Conservation (phyloP, 2,113 vertebrate species). For the Furnarius figulus region DNA sequence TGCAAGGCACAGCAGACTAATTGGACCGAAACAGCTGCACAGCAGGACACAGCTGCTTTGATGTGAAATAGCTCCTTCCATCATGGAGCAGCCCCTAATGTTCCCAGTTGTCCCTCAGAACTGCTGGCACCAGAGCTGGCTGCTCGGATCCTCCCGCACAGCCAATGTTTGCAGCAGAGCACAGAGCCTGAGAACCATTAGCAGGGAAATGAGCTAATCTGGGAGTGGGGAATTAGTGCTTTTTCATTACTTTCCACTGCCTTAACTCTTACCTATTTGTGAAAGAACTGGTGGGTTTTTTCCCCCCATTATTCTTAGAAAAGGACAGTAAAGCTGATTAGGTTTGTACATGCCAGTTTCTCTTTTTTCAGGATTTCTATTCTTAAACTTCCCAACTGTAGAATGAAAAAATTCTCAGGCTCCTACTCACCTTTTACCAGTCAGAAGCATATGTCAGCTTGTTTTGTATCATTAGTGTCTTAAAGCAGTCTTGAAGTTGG, state of each 20-base stretch:
- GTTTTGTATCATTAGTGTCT: constrained; percentile 1
- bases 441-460: not conserved
- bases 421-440: not conserved
- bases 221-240: not conserved
- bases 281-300: not conserved
- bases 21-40: not conserved
- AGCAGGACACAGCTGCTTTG: not conserved
- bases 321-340: not conserved
- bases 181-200: not conserved
- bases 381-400: not conserved
- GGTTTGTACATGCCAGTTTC: not conserved
- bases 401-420: not conserved
- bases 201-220: not conserved
- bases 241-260: not conserved
- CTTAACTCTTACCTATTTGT: not conserved
- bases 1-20: not conserved
- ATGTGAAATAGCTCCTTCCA: not conserved
- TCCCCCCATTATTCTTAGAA: not conserved
- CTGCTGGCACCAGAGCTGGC: not conserved
- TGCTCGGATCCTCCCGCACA: not conserved
- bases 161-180: not conserved
- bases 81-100: rapidly evolving
- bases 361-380: not conserved
- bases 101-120: not conserved
- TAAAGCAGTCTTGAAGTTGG: not conserved